Base-by-base conservation (phyloP, 1,140 invertebrate genomes). In the Drosophila elegans region DNA sequence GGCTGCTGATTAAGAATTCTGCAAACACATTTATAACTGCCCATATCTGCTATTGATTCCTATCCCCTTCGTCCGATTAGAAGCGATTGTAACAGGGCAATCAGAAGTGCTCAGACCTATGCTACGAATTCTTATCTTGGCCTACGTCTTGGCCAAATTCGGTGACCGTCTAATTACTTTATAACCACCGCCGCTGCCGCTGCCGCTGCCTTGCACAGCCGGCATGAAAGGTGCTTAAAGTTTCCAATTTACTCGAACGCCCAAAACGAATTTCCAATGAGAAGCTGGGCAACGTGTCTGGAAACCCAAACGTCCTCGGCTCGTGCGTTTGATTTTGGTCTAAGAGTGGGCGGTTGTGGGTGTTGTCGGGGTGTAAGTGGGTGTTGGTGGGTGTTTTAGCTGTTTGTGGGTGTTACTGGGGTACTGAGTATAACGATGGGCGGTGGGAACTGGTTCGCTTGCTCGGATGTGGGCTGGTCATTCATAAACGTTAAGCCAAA, bases 241-340 rank as follows among this genome's bases (percentile, higher is more conserved):
- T 83, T 86, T 75, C 79, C 83, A 86, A 88, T 88, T 86, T 88
- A 74, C 66, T 74, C 56, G 56, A 32, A 64, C 52, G 51, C 63
- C 78, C 66, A 79, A 67, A 72, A 80, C 74, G 67, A 88, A 88
- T 77, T 88, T 88, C 84, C 83, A 71, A 88, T 89, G 81, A 80
- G 69, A 83, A 62, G 79, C 79, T 79, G 48, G 63, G 13, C 83
- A 83, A 88, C 83, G 83, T 88, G 83, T 74, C 72, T 88, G 76
- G 83, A 88, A 88, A 89, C 52, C 63, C 64, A 88, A 88, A 74
- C 67, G 63, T 66, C 55, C 52, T 59, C 55, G 55, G 51, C 66
- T 60, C 71, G 61, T 60, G 60, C 42, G 53, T 27, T 32, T 16
- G 29, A 44, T 29, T 32, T 10, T 16, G 32, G n/a, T 36, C 25